phyloP scores from a whole-genome alignment of 2,113 vertebrate genomes.

The Gambusia holbrooki region DNA sequence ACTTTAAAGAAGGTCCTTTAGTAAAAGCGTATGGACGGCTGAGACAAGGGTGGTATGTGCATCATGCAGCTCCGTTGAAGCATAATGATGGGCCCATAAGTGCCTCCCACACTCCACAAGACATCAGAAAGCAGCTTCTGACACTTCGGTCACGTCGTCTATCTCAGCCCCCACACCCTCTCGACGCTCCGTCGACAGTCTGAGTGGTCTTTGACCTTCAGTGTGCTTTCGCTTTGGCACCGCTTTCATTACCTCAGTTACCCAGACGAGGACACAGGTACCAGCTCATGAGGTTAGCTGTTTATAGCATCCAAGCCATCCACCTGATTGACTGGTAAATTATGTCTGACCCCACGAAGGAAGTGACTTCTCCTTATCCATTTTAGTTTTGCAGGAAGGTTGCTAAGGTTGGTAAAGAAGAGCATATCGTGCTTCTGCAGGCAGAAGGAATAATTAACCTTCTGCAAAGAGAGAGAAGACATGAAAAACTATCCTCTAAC shows the following conservation, averaged over 20 bases:
- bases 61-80: constrained; percentile 48
- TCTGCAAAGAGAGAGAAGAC: neutral
- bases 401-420: neutral
- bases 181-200: constrained; percentile 4
- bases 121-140: constrained; percentile 31
- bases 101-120: constrained; percentile 51
- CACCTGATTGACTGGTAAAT: constrained; percentile 11
- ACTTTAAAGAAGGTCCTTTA: constrained; percentile 21
- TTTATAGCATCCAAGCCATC: neutral
- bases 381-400: neutral
- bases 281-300: constrained; percentile 31
- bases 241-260: constrained; percentile 49
- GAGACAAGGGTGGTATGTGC: constrained; percentile 31
- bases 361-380: constrained; percentile 2
- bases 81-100: constrained; percentile 48
- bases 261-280: constrained; percentile 44
- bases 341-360: neutral
- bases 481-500: neutral
- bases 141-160: constrained; percentile 29
- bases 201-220: constrained; percentile 61
- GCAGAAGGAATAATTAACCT: constrained; percentile 9
- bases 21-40: constrained; percentile 12
- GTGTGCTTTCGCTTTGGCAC: constrained; percentile 33
- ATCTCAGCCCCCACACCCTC: constrained; percentile 25
- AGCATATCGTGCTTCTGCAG: neutral